Conservation (phyloP, 2,113 vertebrate genomes). For the Trogon surrucura region DNA sequence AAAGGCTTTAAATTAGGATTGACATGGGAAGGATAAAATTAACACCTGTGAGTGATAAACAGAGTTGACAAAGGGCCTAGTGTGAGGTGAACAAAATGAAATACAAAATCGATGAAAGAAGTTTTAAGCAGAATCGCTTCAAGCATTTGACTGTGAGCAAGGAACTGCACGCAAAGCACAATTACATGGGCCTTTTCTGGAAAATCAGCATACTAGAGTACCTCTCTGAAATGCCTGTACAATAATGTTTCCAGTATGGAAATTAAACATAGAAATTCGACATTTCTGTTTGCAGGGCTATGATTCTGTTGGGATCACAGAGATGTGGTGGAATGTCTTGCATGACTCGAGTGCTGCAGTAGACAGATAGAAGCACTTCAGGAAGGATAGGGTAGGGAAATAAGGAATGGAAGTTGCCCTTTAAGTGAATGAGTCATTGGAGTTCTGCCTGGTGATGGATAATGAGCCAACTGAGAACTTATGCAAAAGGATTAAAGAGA, state of each 20-base stretch:
- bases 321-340: neutral
- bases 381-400: neutral
- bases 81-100: neutral
- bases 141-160: neutral
- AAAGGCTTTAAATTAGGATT: neutral
- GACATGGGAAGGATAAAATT: neutral
- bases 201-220: rapidly evolving
- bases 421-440: neutral
- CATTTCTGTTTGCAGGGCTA: neutral
- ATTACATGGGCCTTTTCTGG: neutral
- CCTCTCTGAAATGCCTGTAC: neutral
- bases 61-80: neutral
- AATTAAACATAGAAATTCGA: neutral
- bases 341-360: neutral
- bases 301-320: neutral
- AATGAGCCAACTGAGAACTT: neutral
- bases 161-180: neutral
- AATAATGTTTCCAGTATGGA: neutral
- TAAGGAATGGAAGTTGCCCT: neutral
- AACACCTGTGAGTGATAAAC: neutral
- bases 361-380: neutral
- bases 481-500: neutral
- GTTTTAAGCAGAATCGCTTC: neutral
- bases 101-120: neutral
- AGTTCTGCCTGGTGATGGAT: neutral